phyloP scores from a whole-genome alignment of 1,140 invertebrate genomes.

The Leptoteleia sp. region DNA sequence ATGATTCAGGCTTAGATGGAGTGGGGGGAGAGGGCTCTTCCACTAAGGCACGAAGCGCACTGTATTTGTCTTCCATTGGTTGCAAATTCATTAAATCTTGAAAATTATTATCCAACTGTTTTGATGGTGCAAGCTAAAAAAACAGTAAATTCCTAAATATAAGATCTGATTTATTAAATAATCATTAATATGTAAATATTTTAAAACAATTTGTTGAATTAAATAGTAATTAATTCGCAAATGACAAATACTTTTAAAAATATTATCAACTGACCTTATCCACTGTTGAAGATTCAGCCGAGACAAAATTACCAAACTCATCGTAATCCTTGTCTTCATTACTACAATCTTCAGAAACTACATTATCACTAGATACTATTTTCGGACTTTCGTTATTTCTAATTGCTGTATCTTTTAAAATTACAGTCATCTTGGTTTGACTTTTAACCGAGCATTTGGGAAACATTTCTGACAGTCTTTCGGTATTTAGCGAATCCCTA shows the following conservation, averaged over 20 bases:
- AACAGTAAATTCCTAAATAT: no score
- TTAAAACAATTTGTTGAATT: no score
- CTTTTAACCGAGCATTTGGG: slow-evolving; percentile 78
- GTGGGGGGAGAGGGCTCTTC: slow-evolving; percentile 66
- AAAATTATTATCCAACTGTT: slow-evolving; percentile 56
- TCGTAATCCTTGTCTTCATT: slow-evolving; percentile 50
- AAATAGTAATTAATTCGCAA: no score
- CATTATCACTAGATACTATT: slow-evolving; percentile 31
- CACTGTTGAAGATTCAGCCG: slow-evolving; percentile 44
- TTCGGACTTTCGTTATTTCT: slow-evolving; percentile 72
- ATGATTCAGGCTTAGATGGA: slow-evolving; percentile 28
- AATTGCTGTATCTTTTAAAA: slow-evolving; percentile 80
- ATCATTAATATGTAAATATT: no score
- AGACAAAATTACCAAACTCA: slow-evolving; percentile 61
- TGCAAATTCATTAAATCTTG: slow-evolving; percentile 79
- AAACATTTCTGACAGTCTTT: slow-evolving; percentile 75
- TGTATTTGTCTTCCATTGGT: slow-evolving; percentile 79
- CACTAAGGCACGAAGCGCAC: slow-evolving; percentile 79
- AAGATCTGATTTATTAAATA: no score
- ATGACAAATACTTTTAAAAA: no score
- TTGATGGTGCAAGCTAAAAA: slow-evolving; percentile 53
- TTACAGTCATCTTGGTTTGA: slow-evolving; percentile 77
- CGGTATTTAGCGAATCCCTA: slow-evolving; percentile 55
- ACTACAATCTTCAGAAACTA: slow-evolving; percentile 29
- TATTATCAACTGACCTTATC: slow-evolving; percentile 24